Percentiles rank a stretch among this genome's conserved stretches.
These are phyloP conservation scores for Drosophila emarginata DNA, from an alignment of 2,888 invertebrate genomes.

Conservation along the genomic window DNA sequence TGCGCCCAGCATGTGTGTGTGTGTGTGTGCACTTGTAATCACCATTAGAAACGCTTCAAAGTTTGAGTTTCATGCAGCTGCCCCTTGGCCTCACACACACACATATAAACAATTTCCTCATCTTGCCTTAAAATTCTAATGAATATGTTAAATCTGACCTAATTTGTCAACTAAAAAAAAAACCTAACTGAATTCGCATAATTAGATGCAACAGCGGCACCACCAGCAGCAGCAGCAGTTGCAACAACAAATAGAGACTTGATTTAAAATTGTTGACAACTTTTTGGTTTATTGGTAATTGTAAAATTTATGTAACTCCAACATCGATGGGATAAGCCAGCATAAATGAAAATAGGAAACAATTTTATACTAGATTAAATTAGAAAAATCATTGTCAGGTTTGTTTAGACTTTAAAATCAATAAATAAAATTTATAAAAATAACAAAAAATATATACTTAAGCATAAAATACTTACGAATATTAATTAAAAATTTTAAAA, in stretches of 20 bases:
- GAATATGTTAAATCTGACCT: constrained; percentile 77
- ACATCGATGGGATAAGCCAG: too few relatives aligned
- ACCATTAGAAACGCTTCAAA: constrained; percentile 74
- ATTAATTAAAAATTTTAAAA: too few relatives aligned
- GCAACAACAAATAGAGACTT: background rate
- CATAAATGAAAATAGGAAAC: too few relatives aligned
- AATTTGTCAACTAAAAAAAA: constrained; percentile 53
- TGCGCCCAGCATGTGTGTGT: constrained; percentile 11
- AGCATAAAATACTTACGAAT: too few relatives aligned
- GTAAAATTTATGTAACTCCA: background rate
- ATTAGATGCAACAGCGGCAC: constrained; percentile 66
- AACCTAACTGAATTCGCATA: constrained; percentile 76
- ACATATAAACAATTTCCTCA: constrained; percentile 25
- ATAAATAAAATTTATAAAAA: too few relatives aligned
- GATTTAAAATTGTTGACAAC: constrained; percentile 12
- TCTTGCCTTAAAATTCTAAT: constrained; percentile 55
- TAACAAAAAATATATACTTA: too few relatives aligned
- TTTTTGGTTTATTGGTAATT: constrained; percentile 14
- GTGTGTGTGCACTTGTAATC: constrained; percentile 66
- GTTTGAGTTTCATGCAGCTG: constrained; percentile 54
- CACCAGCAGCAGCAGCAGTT: background rate
- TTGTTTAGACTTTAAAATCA: too few relatives aligned
- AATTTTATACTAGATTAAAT: too few relatives aligned
- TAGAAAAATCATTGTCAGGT: too few relatives aligned
- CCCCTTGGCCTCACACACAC: constrained; percentile 47